Conservation (phyloP, 2,797 vertebrate genomes). For the Clarias pachynema region DNA sequence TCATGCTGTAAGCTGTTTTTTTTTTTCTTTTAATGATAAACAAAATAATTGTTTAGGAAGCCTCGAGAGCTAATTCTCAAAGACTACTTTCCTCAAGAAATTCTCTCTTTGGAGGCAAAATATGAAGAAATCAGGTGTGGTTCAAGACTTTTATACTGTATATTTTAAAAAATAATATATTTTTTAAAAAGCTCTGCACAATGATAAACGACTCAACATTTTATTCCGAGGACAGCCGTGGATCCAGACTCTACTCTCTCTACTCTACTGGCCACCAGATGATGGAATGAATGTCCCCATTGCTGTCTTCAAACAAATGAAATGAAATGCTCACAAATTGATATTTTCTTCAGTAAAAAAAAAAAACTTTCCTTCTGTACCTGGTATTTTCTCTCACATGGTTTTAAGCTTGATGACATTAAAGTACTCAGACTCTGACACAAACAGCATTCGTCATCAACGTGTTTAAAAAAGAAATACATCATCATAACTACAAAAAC, state of each 20-base stretch:
- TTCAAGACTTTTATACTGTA: too few species aligned
- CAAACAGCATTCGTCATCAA: not conserved
- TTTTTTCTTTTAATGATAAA: too few species aligned
- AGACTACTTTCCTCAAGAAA: too few species aligned
- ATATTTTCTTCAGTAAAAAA: not conserved
- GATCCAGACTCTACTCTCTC: not conserved
- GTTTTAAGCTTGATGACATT: not conserved
- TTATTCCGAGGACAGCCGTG: not conserved
- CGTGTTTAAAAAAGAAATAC: not conserved
- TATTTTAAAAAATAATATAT: too few species aligned
- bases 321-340: not conserved
- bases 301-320: too few species aligned
- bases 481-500: not conserved
- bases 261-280: not conserved
- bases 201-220: too few species aligned
- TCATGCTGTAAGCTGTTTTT: too few species aligned
- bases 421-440: not conserved
- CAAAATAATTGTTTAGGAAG: too few species aligned
- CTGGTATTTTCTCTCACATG: not conserved
- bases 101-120: too few species aligned
- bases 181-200: not conserved
- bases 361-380: not conserved
- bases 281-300: not conserved
- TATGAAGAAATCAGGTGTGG: too few species aligned
- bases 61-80: too few species aligned